A percentile compares a stretch with the other conserved stretches of the same genome.
Evolutionary conservation across 2,888 invertebrate genomes (phyloP).

Genomic region (Synergus japonicus): DNA sequence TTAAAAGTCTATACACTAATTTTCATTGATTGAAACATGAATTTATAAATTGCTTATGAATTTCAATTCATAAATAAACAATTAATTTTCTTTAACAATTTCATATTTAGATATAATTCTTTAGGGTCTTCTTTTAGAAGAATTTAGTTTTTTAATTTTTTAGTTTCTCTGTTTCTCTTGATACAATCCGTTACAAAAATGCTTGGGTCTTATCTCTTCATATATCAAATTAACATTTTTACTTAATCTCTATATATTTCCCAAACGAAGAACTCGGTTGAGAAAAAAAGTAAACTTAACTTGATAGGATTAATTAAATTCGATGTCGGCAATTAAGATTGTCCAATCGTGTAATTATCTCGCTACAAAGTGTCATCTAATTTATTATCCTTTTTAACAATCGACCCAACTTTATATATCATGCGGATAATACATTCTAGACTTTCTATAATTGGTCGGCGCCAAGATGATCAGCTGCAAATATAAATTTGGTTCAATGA

Average conservation of each 20-base stretch:
- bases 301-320: not conserved
- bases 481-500: conserved; percentile 46
- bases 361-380: not conserved
- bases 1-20: not conserved
- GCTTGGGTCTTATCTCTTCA: not conserved
- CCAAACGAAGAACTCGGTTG: not conserved
- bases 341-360: not conserved
- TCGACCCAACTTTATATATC: not conserved
- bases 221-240: not conserved
- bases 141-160: too few relatives aligned
- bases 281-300: not conserved
- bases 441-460: conserved; percentile 41
- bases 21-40: not conserved
- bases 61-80: not conserved
- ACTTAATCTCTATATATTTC: not conserved
- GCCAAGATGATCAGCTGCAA: conserved; percentile 43
- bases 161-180: too few relatives aligned
- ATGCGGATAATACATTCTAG: conserved; percentile 45
- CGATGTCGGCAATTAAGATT: not conserved
- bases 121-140: too few relatives aligned
- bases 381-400: not conserved
- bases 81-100: not conserved
- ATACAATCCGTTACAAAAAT: not conserved
- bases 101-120: too few relatives aligned
- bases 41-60: not conserved